phyloP scores from a whole-genome alignment of 2,888 invertebrate species.

The Camptogramma bilineatum region DNA sequence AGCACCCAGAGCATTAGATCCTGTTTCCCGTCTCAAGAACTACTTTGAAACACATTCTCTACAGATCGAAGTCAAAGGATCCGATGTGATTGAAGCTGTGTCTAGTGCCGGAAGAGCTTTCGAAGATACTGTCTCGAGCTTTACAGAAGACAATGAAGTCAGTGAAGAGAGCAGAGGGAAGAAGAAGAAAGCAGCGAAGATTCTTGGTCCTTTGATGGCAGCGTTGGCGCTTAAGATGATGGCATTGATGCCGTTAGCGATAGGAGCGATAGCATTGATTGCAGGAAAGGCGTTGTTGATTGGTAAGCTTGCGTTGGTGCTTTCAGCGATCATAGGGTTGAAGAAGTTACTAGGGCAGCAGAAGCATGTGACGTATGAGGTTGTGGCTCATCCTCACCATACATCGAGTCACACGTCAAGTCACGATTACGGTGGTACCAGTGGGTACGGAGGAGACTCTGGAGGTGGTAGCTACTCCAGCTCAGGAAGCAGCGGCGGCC shows the following conservation, averaged over 20 bases:
- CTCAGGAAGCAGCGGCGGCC: conserved; percentile 72
- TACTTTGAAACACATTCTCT: conserved; percentile 93
- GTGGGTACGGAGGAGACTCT: conserved; percentile 88
- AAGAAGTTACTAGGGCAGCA: conserved; percentile 93
- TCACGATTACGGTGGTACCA: conserved; percentile 87
- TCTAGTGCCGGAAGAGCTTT: conserved; percentile 92
- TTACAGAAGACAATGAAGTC: conserved; percentile 84
- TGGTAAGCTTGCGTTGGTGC: conserved; percentile 93
- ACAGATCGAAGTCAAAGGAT: conserved; percentile 93
- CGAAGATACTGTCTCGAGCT: conserved; percentile 89
- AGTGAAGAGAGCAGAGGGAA: conserved; percentile 91
- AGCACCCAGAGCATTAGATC: conserved; percentile 90
- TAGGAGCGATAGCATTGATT: conserved; percentile 93
- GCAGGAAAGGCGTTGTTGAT: conserved; percentile 94
- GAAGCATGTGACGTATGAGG: conserved; percentile 95
- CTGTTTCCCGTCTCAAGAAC: conserved; percentile 89
- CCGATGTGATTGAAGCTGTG: conserved; percentile 92
- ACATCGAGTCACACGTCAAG: conserved; percentile 88
- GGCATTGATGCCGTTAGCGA: conserved; percentile 90
- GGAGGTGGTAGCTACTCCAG: conserved; percentile 81
- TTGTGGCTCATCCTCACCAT: conserved; percentile 94
- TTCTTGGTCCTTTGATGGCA: conserved; percentile 91
- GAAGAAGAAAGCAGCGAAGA: conserved; percentile 92
- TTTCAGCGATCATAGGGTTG: conserved; percentile 93
- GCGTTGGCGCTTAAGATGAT: conserved; percentile 92